Conservation (phyloP, 2,113 vertebrate genomes). For the Riparia riparia region DNA sequence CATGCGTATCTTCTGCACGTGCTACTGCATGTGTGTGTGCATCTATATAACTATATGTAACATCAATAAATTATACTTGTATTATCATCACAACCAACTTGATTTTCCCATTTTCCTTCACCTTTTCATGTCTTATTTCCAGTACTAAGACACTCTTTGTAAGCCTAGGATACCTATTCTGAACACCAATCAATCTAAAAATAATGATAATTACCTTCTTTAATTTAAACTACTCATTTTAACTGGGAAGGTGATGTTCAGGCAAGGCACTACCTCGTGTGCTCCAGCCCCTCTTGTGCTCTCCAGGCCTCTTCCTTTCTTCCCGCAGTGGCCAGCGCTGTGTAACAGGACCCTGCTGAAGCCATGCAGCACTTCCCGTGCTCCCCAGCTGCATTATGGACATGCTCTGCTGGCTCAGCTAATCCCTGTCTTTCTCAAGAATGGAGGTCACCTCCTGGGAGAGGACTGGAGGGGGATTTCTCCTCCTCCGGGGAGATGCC, state of each 20-base stretch:
- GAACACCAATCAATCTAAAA: neutral
- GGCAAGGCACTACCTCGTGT: fast-evolving
- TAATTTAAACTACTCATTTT: neutral
- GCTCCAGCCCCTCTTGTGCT: neutral
- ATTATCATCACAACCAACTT: neutral
- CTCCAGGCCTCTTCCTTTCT: neutral
- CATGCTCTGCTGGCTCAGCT: neutral
- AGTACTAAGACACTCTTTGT: neutral
- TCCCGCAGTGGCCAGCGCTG: neutral
- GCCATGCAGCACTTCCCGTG: neutral
- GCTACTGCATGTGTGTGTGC: neutral
- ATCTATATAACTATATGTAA: neutral
- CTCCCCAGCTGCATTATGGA: neutral
- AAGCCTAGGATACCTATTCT: neutral
- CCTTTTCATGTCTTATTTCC: neutral
- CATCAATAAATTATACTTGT: neutral
- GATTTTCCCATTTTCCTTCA: neutral
- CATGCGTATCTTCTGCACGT: neutral
- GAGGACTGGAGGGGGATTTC: constrained; percentile 12
- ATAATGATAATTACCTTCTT: neutral
- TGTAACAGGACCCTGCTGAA: neutral
- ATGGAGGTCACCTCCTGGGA: constrained; percentile 35
- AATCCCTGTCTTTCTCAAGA: constrained; percentile 38
- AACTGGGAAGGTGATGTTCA: neutral
- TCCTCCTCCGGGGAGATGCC: neutral